Base-by-base conservation (phyloP, 1,140 invertebrate genomes). In the Zaprionus ghesquierei region DNA sequence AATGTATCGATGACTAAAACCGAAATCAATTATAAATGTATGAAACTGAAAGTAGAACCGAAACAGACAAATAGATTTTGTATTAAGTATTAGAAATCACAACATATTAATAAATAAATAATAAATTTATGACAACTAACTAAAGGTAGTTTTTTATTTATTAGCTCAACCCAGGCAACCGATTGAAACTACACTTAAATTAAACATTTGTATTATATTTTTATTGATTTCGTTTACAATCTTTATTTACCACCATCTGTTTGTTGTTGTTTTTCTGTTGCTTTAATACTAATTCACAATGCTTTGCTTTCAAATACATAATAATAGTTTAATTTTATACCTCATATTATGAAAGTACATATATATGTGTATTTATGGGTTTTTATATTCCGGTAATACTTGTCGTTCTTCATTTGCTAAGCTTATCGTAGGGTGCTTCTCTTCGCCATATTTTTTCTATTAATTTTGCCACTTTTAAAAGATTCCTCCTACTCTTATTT, bases 241-340 rank as follows among this genome's bases (percentile, higher is more conserved):
- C 75, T 86, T 86, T 86, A 87, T 87, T 87, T 81, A 79, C 84
- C 72, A 70, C 55, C 82, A 70, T 73, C 79, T 87, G 75, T 81
- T 82, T 87, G 75, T 72, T 75, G 69, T 84, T n/a, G n/a, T n/a
- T n/a, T n/a, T 80, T 77, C 75, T 66, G 61, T 84, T 59, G 69
- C 49, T 81, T 86, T 86, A 86, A 82, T 87, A 87, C 82, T 86
- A 86, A 87, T 86, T 86, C 82, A 86, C 82, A 86, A 87, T 86
- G 77, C 82, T 87, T 87, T 86, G 79, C 65, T 87, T 75, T 87
- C 75, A 82, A 86, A 86, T 86, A 86, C 84, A 82, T 86, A 81
- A 78, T 82, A 86, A 87, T 86, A 81, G 76, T 76, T 81, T 73
- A 73, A n/a, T n/a, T n/a, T 86, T 72, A 87, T 86, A 81, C 77